Evolutionary conservation across 2,113 vertebrate species (phyloP).

Genomic region (Pycnonotus jocosus): DNA sequence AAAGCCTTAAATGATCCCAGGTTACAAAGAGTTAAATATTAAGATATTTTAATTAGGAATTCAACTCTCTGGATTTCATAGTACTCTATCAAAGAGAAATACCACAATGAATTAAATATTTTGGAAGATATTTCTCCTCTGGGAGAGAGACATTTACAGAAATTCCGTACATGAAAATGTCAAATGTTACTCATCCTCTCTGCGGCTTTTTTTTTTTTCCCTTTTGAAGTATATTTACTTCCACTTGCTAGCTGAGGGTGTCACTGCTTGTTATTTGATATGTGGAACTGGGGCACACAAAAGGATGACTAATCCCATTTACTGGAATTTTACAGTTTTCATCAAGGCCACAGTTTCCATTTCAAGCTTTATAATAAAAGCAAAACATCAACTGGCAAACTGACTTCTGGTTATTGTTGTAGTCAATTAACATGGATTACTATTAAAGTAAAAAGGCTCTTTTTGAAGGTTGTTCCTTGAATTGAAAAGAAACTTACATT

Average conservation of each 20-base stretch:
- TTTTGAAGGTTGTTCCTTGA: not conserved
- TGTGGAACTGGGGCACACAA: slow-evolving; percentile 56
- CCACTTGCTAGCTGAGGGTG: slow-evolving; percentile 65
- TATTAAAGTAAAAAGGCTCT: not conserved
- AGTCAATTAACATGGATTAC: slow-evolving; percentile 22
- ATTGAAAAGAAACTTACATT: not conserved
- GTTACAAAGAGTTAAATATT: slow-evolving; percentile 46
- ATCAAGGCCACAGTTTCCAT: slow-evolving; percentile 69
- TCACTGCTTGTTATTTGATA: slow-evolving; percentile 72
- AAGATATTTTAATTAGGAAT: slow-evolving; percentile 28
- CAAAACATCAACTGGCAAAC: slow-evolving; percentile 47
- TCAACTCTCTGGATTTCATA: not conserved
- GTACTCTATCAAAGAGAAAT: slow-evolving; percentile 60
- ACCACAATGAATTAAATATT: slow-evolving; percentile 54
- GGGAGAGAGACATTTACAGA: slow-evolving; percentile 63
- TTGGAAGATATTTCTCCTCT: slow-evolving; percentile 58
- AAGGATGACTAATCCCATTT: slow-evolving; percentile 76
- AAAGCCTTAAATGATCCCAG: slow-evolving; percentile 7
- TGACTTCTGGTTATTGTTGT: slow-evolving; percentile 24
- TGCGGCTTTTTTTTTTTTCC: slow-evolving; percentile 29
- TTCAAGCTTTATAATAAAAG: slow-evolving; percentile 65
- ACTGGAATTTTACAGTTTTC: slow-evolving; percentile 76
- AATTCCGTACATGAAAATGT: slow-evolving; percentile 70
- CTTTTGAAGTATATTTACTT: slow-evolving; percentile 69
- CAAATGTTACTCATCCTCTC: slow-evolving; percentile 70